Evolutionary conservation across 37 sponge, comb jelly and placozoan genomes (phyloP).

Genomic region (Tethya wilhelma): DNA sequence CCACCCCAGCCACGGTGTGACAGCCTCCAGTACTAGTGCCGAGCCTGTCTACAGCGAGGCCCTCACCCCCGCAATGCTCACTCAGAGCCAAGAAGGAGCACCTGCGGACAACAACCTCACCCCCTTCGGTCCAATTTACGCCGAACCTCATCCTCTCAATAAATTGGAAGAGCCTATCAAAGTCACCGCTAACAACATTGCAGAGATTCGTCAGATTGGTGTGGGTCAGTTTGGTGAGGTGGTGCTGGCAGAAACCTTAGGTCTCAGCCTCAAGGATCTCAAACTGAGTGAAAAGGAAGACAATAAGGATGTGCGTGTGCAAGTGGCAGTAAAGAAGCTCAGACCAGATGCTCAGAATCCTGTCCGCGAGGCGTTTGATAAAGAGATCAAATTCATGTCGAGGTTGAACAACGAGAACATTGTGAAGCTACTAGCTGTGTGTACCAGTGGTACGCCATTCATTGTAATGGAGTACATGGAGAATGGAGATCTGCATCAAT

Average conservation of each 20-base stretch:
- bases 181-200: slow-evolving; percentile 19
- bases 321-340: slow-evolving; percentile 82
- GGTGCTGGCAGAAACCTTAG: slow-evolving; percentile 71
- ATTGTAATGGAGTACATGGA: slow-evolving; percentile 95
- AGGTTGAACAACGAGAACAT: slow-evolving; percentile 70
- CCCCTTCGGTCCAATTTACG: slow-evolving; percentile 70
- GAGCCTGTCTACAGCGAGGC: slow-evolving; percentile 45
- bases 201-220: slow-evolving; percentile 52
- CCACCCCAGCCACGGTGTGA: background rate
- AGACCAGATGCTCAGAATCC: slow-evolving; percentile 16
- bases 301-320: slow-evolving; percentile 10
- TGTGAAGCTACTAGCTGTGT: slow-evolving; percentile 65
- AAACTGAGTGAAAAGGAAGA: slow-evolving; percentile 10
- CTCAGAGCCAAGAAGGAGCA: background rate
- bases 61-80: slow-evolving; percentile 32
- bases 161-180: slow-evolving; percentile 6
- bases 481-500: slow-evolving; percentile 87
- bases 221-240: slow-evolving; percentile 87
- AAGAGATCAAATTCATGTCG: slow-evolving; percentile 88
- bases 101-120: slow-evolving; percentile 9
- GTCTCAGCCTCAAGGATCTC: slow-evolving; percentile 52
- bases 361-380: slow-evolving; percentile 57
- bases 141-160: slow-evolving; percentile 33
- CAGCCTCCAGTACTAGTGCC: background rate
- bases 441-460: slow-evolving; percentile 41